Base-by-base conservation (phyloP, 1,140 invertebrate genomes). In the Nylanderia fulva region DNA sequence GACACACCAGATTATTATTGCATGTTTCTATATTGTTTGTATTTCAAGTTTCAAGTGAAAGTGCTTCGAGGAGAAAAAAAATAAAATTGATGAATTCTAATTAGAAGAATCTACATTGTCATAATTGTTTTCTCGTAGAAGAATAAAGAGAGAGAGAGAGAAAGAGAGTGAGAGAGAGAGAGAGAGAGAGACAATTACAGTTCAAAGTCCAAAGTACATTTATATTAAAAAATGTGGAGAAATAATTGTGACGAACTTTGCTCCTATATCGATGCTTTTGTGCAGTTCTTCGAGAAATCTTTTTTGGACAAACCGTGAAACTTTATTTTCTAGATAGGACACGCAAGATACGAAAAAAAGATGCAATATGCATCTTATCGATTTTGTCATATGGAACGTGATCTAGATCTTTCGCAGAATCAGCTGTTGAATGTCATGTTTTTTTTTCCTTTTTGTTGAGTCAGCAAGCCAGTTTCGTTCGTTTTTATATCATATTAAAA, bases 401-500 rank as follows among this genome's bases (percentile, higher is more conserved):
- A 21, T 76, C 58, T 76, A 63, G 24, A 33, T 63, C 2, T 15
- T 1, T 76, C 13, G n/a, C n/a, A 68, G n/a, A 68, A 68, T 79
- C 75, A 79, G 29, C n/a, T 79, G 45, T 79, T 54, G 42, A 66
- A 79, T 39, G 9, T 24, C 18, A 27, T n/a, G 52, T 27, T 3
- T 77, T 18, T 66, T 24, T 77, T 77, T 24, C 64, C 48, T 79
- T 76, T 68, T 68, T 68, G 63, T 8, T 15, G 33, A 68, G 42
- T 79, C 76, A 79, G 9, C 64, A 45, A 42, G 45, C 45, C 36
- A 36, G 4, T 52, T 33, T 9, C 29, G 7, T 42, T 71, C 21
- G n/a, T 64, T n/a, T 69, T 56, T 29, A 27, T 7, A n/a, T 21
- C 33, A 21, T 8, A 71, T 82, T 29, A 24, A 58, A 33, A 21